Percentiles rank a stretch among this genome's conserved stretches.
phyloP scores from a whole-genome alignment of 2,888 invertebrate genomes.

The Brachylomia viminalis region DNA sequence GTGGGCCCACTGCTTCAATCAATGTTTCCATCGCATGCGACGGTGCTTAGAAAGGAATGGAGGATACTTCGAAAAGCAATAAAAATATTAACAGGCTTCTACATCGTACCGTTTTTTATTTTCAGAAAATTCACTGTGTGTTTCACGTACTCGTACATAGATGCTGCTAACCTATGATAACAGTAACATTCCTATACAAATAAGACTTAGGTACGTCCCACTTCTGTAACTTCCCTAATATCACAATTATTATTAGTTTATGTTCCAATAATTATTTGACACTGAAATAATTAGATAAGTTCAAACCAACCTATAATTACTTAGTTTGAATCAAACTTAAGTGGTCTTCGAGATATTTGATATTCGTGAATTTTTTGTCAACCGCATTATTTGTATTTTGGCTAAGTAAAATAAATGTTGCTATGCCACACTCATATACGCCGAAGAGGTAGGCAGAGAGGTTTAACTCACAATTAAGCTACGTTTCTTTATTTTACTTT shows the following conservation, averaged over 20 bases:
- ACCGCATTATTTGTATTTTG: slow-evolving; percentile 5
- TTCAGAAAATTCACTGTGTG: no score
- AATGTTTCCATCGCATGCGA: no score
- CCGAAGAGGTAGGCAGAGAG: neutral
- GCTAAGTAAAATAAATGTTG: neutral
- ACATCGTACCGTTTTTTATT: no score
- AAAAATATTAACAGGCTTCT: no score
- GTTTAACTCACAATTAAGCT: neutral
- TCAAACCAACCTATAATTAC: slow-evolving; percentile 23
- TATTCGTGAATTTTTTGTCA: slow-evolving; percentile 21
- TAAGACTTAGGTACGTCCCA: neutral
- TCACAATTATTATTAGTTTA: slow-evolving; percentile 22
- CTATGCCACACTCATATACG: neutral
- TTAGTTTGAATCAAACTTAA: slow-evolving; percentile 39
- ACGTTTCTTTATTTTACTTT: no score
- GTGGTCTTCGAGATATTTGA: slow-evolving; percentile 38
- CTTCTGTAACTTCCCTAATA: slow-evolving; percentile 19
- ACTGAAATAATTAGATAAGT: slow-evolving; percentile 14
- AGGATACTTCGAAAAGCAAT: no score
- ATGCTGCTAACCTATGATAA: neutral
- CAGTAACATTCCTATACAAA: neutral
- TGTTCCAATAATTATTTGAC: slow-evolving; percentile 20
- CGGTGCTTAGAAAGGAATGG: no score
- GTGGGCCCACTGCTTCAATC: no score
- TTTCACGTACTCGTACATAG: no score